These are phyloP conservation scores for Ranitomeya variabilis DNA, from an alignment of 2,113 vertebrate species.

Conservation along the genomic window DNA sequence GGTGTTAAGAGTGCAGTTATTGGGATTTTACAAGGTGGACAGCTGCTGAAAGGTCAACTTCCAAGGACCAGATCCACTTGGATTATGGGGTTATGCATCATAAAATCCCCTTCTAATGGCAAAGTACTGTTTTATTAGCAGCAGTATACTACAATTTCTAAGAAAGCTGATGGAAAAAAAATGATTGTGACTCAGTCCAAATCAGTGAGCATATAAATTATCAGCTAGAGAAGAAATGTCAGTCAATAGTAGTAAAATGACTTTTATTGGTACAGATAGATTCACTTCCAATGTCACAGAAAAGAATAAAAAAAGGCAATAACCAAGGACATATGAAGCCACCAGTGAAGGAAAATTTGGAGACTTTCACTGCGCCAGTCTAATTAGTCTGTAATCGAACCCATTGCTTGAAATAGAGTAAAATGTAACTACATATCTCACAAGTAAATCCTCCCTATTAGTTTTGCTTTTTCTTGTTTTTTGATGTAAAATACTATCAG, in stretches of 20 bases:
- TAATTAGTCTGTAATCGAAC: background rate
- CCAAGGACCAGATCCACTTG: slow-evolving; percentile 30
- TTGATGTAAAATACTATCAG: no score
- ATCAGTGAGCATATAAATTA: slow-evolving; percentile 48
- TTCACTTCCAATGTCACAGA: slow-evolving; percentile 30
- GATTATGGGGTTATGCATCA: slow-evolving; percentile 45
- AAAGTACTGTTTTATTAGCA: slow-evolving; percentile 47
- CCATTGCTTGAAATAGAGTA: background rate
- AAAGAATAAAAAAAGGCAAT: slow-evolving; percentile 2
- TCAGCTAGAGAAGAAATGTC: slow-evolving; percentile 33
- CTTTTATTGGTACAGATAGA: slow-evolving; percentile 23
- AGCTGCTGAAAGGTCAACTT: slow-evolving; percentile 39
- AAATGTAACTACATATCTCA: no score
- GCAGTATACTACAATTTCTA: slow-evolving; percentile 30
- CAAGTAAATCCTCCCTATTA: no score
- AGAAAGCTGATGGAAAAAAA: slow-evolving; percentile 29
- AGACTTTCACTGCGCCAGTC: background rate
- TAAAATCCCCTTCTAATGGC: slow-evolving; percentile 43
- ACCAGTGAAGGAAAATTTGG: no score
- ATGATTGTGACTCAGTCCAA: slow-evolving; percentile 37
- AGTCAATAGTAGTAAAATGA: slow-evolving; percentile 38
- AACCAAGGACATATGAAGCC: background rate
- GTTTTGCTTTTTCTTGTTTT: no score
- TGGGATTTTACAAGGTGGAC: slow-evolving; percentile 39
- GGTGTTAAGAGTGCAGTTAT: slow-evolving; percentile 9